Percentiles rank a stretch among this genome's conserved stretches.
These are phyloP conservation scores for Rhinogobio ventralis DNA, from an alignment of 2,797 vertebrate species.

Conservation along the genomic window DNA sequence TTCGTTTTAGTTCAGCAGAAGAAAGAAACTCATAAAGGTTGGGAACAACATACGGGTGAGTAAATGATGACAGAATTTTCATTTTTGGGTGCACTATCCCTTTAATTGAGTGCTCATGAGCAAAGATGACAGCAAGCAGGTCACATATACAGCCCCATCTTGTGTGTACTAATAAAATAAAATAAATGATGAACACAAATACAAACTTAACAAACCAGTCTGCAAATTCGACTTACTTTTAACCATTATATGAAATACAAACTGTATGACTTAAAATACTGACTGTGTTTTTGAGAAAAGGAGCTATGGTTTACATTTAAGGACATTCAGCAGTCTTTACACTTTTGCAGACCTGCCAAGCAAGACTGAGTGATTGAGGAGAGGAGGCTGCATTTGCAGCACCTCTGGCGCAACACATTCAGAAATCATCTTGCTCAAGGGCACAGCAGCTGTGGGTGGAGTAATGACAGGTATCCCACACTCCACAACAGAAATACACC, in stretches of 20 bases:
- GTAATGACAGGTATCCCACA: slow-evolving; percentile 20
- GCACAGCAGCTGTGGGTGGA: neutral
- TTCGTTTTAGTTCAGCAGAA: no score
- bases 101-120: no score
- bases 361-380: slow-evolving; percentile 2
- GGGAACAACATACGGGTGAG: no score
- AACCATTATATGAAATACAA: neutral
- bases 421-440: slow-evolving; percentile 30
- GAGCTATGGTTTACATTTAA: neutral
- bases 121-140: neutral
- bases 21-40: no score
- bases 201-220: neutral
- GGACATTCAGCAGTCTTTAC: neutral
- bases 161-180: neutral
- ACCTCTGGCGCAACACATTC: slow-evolving; percentile 19
- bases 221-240: neutral
- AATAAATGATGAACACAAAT: neutral
- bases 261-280: no score
- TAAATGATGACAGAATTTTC: no score
- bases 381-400: neutral
- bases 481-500: neutral
- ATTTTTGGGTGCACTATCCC: no score
- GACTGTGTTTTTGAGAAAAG: neutral
- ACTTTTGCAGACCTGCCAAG: neutral
- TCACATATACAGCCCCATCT: no score